These are phyloP conservation scores for Mirza zaza DNA, from an alignment of 2,113 vertebrate genomes.

Conservation along the genomic window DNA sequence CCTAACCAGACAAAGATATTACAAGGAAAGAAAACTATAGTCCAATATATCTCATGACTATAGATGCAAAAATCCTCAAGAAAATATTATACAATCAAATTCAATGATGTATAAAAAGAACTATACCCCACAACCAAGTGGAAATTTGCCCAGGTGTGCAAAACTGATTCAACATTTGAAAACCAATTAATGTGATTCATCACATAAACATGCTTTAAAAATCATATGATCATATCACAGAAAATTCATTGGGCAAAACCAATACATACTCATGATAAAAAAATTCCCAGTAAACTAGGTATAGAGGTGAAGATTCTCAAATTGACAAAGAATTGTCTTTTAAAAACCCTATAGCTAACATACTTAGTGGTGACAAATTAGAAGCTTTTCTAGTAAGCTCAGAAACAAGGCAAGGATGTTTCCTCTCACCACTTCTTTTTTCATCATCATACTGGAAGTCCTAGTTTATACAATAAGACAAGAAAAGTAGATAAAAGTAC, in stretches of 20 bases:
- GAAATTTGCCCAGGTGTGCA: background rate
- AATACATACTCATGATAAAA: background rate
- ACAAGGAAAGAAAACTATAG: background rate
- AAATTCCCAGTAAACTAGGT: background rate
- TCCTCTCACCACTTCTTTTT: background rate
- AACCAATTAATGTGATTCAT: background rate
- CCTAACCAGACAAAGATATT: background rate
- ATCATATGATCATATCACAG: background rate
- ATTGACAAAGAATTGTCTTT: background rate
- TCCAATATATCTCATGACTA: background rate
- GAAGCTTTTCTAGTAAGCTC: background rate
- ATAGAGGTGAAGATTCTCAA: background rate
- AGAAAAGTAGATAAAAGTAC: background rate
- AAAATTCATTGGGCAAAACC: background rate
- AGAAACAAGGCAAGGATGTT: background rate
- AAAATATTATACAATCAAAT: background rate
- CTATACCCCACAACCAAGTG: background rate
- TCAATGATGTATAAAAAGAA: background rate
- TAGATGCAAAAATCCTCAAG: background rate
- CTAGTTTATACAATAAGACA: background rate
- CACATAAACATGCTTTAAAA: background rate
- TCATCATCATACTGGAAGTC: background rate
- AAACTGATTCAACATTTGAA: background rate
- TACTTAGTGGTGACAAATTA: background rate
- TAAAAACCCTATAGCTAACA: background rate